Evolutionary conservation across 2,113 vertebrate species (phyloP).

Genomic region (Meriones unguiculatus): DNA sequence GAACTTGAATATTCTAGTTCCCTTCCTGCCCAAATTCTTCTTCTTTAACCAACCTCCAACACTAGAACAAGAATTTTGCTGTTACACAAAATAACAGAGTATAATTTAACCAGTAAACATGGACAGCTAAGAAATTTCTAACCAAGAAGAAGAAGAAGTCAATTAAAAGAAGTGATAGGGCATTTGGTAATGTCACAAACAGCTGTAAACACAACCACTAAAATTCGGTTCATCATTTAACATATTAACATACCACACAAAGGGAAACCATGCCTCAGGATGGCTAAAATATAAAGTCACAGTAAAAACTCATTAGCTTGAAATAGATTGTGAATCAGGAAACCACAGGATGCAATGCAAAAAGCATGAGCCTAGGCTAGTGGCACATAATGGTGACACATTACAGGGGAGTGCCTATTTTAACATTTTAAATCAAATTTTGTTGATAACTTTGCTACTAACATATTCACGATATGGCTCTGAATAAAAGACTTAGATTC

Average conservation of each 20-base stretch:
- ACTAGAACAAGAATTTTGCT: background rate
- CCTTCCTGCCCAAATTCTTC: background rate
- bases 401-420: background rate
- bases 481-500: background rate
- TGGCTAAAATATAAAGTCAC: background rate
- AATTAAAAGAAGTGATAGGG: background rate
- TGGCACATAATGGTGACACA: background rate
- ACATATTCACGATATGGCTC: background rate
- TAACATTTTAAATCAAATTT: background rate
- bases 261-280: background rate
- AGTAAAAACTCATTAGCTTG: background rate
- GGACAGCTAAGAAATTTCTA: slow-evolving; percentile 24
- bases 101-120: background rate
- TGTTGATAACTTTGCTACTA: background rate
- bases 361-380: background rate
- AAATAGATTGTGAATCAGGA: background rate
- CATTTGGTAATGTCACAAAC: background rate
- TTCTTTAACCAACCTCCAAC: background rate
- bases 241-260: background rate
- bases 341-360: background rate
- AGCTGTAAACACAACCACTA: background rate
- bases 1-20: background rate
- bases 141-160: background rate
- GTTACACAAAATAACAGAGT: background rate
- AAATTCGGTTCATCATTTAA: background rate